Conservation (phyloP, 2,888 invertebrate genomes). For the Arctia plantaginis region DNA sequence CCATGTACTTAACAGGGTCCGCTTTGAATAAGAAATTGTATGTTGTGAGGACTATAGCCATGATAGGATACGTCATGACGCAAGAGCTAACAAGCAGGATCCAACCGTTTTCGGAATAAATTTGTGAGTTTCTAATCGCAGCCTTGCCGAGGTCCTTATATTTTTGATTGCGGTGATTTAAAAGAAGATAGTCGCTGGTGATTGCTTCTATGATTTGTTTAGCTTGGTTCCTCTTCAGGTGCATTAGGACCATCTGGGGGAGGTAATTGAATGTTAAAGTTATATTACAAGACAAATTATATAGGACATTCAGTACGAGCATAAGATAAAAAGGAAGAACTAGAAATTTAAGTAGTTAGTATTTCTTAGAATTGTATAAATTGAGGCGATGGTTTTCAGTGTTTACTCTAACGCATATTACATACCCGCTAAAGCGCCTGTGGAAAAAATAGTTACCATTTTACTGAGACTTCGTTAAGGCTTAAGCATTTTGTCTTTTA, state of each 20-base stretch:
- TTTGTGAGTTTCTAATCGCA: conserved; percentile 46
- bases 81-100: conserved; percentile 40
- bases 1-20: conserved; percentile 62
- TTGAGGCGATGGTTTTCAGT: neutral
- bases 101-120: conserved; percentile 66
- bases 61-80: conserved; percentile 60
- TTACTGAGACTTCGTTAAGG: too few species aligned
- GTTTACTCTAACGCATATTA: neutral
- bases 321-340: neutral
- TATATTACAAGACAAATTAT: too few species aligned
- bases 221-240: conserved; percentile 50
- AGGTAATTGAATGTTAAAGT: neutral
- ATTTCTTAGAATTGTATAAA: too few species aligned
- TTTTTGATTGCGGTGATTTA: conserved; percentile 44
- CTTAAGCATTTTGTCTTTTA: too few species aligned
- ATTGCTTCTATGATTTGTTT: conserved; percentile 64
- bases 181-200: conserved; percentile 54
- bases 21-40: conserved; percentile 55
- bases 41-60: conserved; percentile 55
- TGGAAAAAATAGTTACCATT: too few species aligned
- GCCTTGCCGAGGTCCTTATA: conserved; percentile 46
- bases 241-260: conserved; percentile 65
- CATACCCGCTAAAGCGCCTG: too few species aligned
- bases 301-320: too few species aligned
- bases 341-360: neutral